These are phyloP conservation scores for Eolophus roseicapilla DNA, from an alignment of 2,113 vertebrate genomes.

Conservation along the genomic window DNA sequence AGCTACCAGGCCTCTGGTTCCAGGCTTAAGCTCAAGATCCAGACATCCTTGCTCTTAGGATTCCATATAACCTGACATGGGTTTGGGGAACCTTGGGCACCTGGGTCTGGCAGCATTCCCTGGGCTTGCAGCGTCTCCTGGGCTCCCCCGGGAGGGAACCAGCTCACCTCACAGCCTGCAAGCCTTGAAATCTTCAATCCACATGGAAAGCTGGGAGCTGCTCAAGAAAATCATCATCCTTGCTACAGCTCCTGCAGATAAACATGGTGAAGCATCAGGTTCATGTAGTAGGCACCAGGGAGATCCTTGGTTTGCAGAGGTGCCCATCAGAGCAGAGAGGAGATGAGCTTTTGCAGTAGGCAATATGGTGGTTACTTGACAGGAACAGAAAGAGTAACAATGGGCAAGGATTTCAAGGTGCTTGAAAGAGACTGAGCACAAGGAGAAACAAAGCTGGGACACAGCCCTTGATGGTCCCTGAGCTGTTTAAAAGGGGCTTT, in stretches of 20 bases:
- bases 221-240: neutral
- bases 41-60: neutral
- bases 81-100: neutral
- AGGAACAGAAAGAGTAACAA: conserved; percentile 34
- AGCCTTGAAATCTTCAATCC: neutral
- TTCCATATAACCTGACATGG: fast-evolving
- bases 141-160: neutral
- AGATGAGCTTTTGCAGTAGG: neutral
- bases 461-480: conserved; percentile 29
- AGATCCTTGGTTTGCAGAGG: neutral
- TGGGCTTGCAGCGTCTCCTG: neutral
- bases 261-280: neutral
- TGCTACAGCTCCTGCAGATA: neutral
- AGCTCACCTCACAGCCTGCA: neutral
- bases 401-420: conserved; percentile 29
- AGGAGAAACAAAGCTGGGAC: conserved; percentile 53
- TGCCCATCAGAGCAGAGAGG: neutral
- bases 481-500: conserved; percentile 64
- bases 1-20: neutral
- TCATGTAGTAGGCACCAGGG: neutral
- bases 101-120: neutral
- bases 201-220: neutral
- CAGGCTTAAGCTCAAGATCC: neutral
- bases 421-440: conserved; percentile 47
- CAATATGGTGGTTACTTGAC: neutral